phyloP scores from a whole-genome alignment of 2,113 vertebrate genomes.

The Lepus timidus region DNA sequence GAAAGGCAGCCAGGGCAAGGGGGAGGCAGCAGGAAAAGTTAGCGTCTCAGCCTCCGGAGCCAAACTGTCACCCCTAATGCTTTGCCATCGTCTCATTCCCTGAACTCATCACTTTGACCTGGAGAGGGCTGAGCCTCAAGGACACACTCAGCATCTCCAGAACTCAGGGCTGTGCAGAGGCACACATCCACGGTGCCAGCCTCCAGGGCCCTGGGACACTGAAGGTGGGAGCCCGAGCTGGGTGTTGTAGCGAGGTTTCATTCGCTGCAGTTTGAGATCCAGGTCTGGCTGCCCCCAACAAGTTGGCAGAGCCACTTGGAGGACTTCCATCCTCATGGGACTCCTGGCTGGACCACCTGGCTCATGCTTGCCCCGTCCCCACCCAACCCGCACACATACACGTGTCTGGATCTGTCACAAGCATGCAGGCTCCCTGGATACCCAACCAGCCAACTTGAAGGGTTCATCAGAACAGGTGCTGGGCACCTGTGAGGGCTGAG shows the following conservation, averaged over 20 bases:
- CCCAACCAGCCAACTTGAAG: neutral
- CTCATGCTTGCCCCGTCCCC: no score
- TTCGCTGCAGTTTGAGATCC: neutral
- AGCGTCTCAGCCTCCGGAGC: neutral
- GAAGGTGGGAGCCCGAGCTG: neutral
- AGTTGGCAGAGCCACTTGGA: neutral
- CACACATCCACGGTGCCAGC: neutral
- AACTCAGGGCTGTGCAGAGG: neutral
- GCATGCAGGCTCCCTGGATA: neutral
- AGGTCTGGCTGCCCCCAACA: neutral
- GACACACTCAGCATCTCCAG: neutral
- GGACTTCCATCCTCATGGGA: neutral
- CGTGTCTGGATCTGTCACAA: neutral
- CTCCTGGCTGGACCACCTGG: neutral
- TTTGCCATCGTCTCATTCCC: neutral
- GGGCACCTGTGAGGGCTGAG: neutral
- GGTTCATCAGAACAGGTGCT: neutral
- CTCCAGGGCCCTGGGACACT: neutral
- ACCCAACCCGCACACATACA: no score
- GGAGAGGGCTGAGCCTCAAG: neutral
- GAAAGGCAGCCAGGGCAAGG: neutral
- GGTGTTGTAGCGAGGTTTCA: neutral
- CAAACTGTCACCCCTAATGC: neutral
- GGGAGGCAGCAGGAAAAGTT: neutral
- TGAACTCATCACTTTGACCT: neutral